These are phyloP conservation scores for Prolemur simus DNA, from an alignment of 2,113 vertebrate species.

Conservation along the genomic window DNA sequence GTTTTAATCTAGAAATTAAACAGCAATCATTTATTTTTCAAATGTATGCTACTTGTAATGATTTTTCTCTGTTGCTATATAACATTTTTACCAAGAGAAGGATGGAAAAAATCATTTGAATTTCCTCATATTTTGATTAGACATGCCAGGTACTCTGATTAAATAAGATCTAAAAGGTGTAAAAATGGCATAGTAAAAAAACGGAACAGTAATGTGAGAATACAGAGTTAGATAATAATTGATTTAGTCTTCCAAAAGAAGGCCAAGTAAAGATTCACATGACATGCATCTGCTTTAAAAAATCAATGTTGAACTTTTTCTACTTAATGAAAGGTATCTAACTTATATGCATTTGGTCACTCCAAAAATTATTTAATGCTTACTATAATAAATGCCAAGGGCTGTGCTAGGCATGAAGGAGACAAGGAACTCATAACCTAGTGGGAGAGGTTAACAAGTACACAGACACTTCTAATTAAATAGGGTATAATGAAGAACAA, in stretches of 20 bases:
- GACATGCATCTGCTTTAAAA: neutral
- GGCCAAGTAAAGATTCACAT: neutral
- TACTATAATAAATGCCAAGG: neutral
- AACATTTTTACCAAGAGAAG: conserved; percentile 7
- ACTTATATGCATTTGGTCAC: neutral
- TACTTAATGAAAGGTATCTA: neutral
- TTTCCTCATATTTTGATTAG: conserved; percentile 60
- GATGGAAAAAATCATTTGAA: neutral
- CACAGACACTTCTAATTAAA: neutral
- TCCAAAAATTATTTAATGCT: neutral
- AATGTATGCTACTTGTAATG: neutral
- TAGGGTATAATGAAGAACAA: neutral
- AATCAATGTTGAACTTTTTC: neutral
- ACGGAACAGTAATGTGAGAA: neutral
- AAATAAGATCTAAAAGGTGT: neutral
- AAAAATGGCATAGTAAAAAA: neutral
- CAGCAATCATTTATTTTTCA: neutral
- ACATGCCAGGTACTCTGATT: neutral
- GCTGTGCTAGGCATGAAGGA: neutral
- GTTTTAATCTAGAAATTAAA: conserved; percentile 25
- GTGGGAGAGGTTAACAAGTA: neutral
- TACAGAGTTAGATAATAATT: neutral
- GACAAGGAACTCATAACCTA: neutral
- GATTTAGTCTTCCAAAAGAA: neutral
- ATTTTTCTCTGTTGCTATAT: neutral